These are phyloP conservation scores for Chaenocephalus aceratus DNA, from an alignment of 2,113 vertebrate genomes.

Conservation along the genomic window DNA sequence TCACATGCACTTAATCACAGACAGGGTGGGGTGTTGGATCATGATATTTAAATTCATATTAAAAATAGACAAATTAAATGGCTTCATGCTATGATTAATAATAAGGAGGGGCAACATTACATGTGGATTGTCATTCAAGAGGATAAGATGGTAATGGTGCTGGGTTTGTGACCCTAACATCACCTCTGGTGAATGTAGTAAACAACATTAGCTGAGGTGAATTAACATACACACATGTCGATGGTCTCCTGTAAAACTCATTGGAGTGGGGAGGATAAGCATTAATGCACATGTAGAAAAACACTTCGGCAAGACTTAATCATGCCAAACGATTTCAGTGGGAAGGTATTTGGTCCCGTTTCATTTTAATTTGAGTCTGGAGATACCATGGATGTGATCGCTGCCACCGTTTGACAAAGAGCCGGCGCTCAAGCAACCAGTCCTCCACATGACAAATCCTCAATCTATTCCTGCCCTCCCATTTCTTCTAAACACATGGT, in stretches of 20 bases:
- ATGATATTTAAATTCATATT: constrained; percentile 25
- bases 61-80: constrained; percentile 54
- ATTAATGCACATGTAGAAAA: constrained; percentile 74
- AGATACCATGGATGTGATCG: constrained; percentile 61
- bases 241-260: constrained; percentile 56
- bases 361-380: constrained; percentile 82
- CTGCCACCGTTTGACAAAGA: constrained; percentile 81
- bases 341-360: constrained; percentile 71
- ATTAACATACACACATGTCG: constrained; percentile 80
- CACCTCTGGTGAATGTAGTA: constrained; percentile 74
- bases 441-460: constrained; percentile 83
- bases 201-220: constrained; percentile 72
- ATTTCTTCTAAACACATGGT: constrained; percentile 84
- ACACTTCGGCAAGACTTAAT: constrained; percentile 77
- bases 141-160: constrained; percentile 57
- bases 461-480: constrained; percentile 72
- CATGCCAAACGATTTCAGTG: constrained; percentile 73
- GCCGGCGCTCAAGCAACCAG: constrained; percentile 64
- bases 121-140: constrained; percentile 45
- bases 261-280: constrained; percentile 53
- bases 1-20: not conserved
- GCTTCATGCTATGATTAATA: constrained; percentile 58
- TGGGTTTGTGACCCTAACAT: constrained; percentile 72
- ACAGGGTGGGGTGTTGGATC: not conserved
- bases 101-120: constrained; percentile 53